Conservation (phyloP, 2,888 invertebrate species). For the Thera britannica region DNA sequence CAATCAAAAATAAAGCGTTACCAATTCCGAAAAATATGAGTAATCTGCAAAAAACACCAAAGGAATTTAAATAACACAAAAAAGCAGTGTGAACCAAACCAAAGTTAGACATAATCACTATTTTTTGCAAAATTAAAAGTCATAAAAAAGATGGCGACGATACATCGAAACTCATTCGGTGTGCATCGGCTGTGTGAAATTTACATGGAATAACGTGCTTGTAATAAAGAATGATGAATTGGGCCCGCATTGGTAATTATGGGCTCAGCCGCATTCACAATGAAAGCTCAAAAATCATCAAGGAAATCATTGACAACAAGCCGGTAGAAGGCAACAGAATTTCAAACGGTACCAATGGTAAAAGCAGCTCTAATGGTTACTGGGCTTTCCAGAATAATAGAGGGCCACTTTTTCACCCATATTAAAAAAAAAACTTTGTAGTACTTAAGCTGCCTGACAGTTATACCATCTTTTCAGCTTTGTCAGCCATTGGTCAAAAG, state of each 20-base stretch:
- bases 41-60: slow-evolving; percentile 1
- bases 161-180: slow-evolving; percentile 74
- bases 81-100: slow-evolving; percentile 23
- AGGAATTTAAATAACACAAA: slow-evolving; percentile 17
- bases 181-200: slow-evolving; percentile 74
- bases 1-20: background rate
- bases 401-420: too few relatives aligned
- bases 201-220: slow-evolving; percentile 82
- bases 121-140: slow-evolving; percentile 43
- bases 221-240: slow-evolving; percentile 85
- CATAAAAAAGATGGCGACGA: slow-evolving; percentile 67
- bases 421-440: too few relatives aligned
- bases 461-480: too few relatives aligned
- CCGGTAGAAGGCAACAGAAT: too few relatives aligned
- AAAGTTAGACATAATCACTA: slow-evolving; percentile 38
- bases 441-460: too few relatives aligned
- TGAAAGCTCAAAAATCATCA: background rate
- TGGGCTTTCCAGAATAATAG: too few relatives aligned
- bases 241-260: slow-evolving; percentile 82
- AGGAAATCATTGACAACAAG: too few relatives aligned
- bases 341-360: too few relatives aligned
- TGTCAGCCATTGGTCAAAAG: too few relatives aligned
- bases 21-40: background rate
- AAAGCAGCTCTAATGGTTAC: too few relatives aligned
- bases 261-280: slow-evolving; percentile 41